Base-by-base conservation (phyloP, 2,888 invertebrate species). In the Quadriops clusia region DNA sequence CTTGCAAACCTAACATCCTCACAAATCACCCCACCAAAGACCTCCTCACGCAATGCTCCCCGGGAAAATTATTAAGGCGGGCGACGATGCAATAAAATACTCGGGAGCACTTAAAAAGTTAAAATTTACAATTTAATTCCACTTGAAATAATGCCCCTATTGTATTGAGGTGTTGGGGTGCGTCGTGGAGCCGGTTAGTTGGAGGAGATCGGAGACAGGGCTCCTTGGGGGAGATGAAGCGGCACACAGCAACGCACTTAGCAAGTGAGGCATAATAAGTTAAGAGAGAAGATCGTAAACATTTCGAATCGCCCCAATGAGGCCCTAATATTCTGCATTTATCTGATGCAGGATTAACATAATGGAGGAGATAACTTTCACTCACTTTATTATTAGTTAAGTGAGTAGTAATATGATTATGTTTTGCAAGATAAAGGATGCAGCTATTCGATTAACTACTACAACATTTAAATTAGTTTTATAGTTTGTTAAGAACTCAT, bases 51-150 rank as follows among this genome's bases (percentile, higher is more conserved):
- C n/a, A n/a, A n/a, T n/a, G n/a, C n/a, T n/a, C n/a, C n/a, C n/a
- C n/a, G n/a, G n/a, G 13, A 31, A 34, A 34, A 34, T 34, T 30
- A 34, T 31, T 30, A 23, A 34, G 18, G 17, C 23, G 15, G 13
- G 20, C 23, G 26, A 21, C 25, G 23, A 23, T 32, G 35, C 40
- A 40, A 48, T 49, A 47, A 50, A 49, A 47, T 43, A 41, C 45
- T 43, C 41, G 33, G 40, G 22, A 41, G 44, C 49, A 50, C 52
- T 52, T 49, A 49, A 51, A 50, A 48, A 51, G 43, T 51, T 47
- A 39, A 45, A 51, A 50, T 52, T 49, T 48, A 47, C 49, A 50
- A 50, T 51, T 51, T 50, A 51, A 52, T 51, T 49, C 50, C 43
- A 43, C 48, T 46, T 42, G 44, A 46, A 47, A 49, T 49, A 49